Evolutionary conservation across 2,888 invertebrate species (phyloP).

Genomic region (Cecidostiba fungosa): DNA sequence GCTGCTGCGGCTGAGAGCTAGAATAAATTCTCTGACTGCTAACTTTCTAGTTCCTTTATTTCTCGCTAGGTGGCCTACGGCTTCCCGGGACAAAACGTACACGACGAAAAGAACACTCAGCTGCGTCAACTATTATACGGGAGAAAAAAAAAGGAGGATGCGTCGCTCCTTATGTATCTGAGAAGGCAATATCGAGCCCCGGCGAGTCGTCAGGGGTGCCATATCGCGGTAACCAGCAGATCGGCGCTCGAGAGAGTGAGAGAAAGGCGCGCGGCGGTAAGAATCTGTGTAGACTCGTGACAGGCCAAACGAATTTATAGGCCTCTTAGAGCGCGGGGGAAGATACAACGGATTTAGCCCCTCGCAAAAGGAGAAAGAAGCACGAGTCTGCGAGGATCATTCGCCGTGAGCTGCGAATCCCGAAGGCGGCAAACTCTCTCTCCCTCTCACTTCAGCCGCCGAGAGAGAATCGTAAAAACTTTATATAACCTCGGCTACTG

Average conservation of each 20-base stretch:
- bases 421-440: constrained; percentile 67
- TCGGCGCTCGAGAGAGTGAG: constrained; percentile 69
- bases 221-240: constrained; percentile 73
- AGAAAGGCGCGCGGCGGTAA: too few relatives aligned
- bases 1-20: background rate
- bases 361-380: constrained; percentile 46
- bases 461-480: constrained; percentile 78
- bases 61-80: background rate
- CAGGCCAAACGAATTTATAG: constrained; percentile 79
- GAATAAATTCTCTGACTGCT: background rate
- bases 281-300: constrained; percentile 67
- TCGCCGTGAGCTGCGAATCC: constrained; percentile 64
- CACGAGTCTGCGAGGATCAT: constrained; percentile 31
- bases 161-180: background rate
- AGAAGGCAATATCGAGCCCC: background rate
- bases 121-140: too few relatives aligned
- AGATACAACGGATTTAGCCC: constrained; percentile 78
- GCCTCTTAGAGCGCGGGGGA: constrained; percentile 77
- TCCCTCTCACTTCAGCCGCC: background rate
- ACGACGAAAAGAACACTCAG: background rate
- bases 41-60: background rate
- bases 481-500: constrained; percentile 73
- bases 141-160: too few relatives aligned
- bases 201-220: constrained; percentile 65
- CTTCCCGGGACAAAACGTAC: too few relatives aligned